Evolutionary conservation across 1,140 invertebrate genomes (phyloP).

Genomic region (Caerostris extrusa): DNA sequence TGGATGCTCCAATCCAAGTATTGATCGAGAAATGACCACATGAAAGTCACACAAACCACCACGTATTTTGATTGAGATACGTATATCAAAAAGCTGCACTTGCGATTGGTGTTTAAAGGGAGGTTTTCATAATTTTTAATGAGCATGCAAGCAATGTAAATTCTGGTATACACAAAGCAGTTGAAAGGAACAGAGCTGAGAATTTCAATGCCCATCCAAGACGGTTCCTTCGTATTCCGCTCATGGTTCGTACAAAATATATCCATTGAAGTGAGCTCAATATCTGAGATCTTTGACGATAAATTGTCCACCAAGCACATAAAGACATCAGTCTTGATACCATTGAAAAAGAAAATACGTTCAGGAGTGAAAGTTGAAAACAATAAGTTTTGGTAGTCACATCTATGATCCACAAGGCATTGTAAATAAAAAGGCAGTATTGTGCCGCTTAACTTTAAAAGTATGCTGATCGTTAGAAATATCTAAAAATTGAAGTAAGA

Average conservation of each 20-base stretch:
- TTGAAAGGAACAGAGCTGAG: not conserved
- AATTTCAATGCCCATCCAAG: not conserved
- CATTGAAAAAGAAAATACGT: not conserved
- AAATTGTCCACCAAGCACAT: not conserved
- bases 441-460: not conserved
- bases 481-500: not conserved
- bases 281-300: not conserved
- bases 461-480: not conserved
- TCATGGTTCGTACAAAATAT: not conserved
- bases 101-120: no score
- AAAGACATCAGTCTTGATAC: not conserved
- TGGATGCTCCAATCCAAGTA: slow-evolving; percentile 31
- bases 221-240: not conserved
- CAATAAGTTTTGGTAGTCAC: not conserved
- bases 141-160: not conserved
- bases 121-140: not conserved
- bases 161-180: not conserved
- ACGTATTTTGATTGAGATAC: not conserved
- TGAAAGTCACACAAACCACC: not conserved
- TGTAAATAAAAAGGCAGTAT: not conserved
- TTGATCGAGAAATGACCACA: not conserved
- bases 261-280: not conserved
- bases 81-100: not conserved
- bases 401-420: not conserved
- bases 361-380: not conserved